Conservation (phyloP, 2,797 vertebrate species). For the Oophaga sylvatica region DNA sequence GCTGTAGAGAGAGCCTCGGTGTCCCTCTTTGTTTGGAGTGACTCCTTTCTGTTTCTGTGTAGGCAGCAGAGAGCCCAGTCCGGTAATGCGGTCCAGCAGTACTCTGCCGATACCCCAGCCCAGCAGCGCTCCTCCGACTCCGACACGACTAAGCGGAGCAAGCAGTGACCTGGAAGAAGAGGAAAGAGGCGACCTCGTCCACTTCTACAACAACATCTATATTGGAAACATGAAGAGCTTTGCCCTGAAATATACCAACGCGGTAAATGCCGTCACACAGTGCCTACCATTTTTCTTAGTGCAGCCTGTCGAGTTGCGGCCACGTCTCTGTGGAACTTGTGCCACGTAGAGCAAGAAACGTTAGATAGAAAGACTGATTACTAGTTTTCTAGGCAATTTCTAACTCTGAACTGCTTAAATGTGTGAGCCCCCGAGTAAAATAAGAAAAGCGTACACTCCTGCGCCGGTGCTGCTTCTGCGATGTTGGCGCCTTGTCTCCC, state of each 20-base stretch:
- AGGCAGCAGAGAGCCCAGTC: slow-evolving; percentile 83
- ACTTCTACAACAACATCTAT: slow-evolving; percentile 89
- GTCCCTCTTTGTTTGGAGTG: too few relatives aligned
- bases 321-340: too few relatives aligned
- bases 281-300: not conserved
- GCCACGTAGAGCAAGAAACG: too few relatives aligned
- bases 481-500: too few relatives aligned
- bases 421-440: too few relatives aligned
- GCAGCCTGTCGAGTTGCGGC: not conserved
- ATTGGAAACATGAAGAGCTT: slow-evolving; percentile 83
- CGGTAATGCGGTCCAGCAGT: slow-evolving; percentile 85
- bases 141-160: slow-evolving; percentile 70
- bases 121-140: slow-evolving; percentile 81
- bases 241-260: slow-evolving; percentile 77
- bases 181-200: slow-evolving; percentile 87
- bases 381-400: too few relatives aligned
- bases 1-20: not conserved
- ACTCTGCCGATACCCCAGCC: slow-evolving; percentile 83
- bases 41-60: not conserved
- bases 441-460: too few relatives aligned
- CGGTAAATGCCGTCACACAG: slow-evolving; percentile 66
- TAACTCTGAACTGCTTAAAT: too few relatives aligned
- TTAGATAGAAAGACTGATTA: too few relatives aligned
- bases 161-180: slow-evolving; percentile 78
- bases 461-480: too few relatives aligned